Percentiles rank a stretch among this genome's conserved stretches.
These are phyloP conservation scores for Bovichtus diacanthus DNA, from an alignment of 2,797 vertebrate species.

Conservation along the genomic window DNA sequence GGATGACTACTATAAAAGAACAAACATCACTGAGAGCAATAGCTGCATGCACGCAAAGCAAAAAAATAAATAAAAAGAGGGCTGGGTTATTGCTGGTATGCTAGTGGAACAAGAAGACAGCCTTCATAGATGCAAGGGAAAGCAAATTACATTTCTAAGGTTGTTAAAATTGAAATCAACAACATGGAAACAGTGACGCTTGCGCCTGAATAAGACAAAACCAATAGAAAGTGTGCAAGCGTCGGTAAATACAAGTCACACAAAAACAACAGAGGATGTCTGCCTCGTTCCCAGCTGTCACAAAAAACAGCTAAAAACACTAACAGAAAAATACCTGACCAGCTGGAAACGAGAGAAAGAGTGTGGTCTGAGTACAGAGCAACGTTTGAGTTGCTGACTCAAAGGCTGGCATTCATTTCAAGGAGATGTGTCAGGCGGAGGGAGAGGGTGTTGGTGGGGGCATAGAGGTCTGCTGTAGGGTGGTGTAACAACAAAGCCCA, in stretches of 20 bases:
- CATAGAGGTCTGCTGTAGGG: constrained; percentile 68
- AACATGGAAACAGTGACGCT: neutral
- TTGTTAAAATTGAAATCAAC: constrained; percentile 23
- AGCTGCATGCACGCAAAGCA: constrained; percentile 31
- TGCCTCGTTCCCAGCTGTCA: constrained; percentile 32
- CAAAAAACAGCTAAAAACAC: constrained; percentile 40
- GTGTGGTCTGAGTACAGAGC: constrained; percentile 31
- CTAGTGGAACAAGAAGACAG: constrained; percentile 20
- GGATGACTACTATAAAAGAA: constrained; percentile 62
- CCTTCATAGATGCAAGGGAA: neutral
- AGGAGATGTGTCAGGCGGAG: constrained; percentile 62
- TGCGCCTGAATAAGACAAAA: constrained; percentile 30
- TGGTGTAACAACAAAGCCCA: constrained; percentile 70
- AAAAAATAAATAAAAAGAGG: neutral
- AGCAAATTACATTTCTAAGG: constrained; percentile 15
- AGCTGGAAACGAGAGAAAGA: constrained; percentile 26
- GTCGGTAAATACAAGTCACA: constrained; percentile 3
- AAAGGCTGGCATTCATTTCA: constrained; percentile 72
- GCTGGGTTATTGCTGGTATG: constrained; percentile 30
- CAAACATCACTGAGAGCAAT: constrained; percentile 65
- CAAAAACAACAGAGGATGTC: constrained; percentile 1
- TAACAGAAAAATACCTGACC: constrained; percentile 49
- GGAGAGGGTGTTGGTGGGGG: constrained; percentile 52
- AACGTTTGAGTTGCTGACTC: constrained; percentile 69
- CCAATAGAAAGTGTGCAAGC: neutral